Evolutionary conservation across 2,113 vertebrate species (phyloP).

Genomic region (Ia io): DNA sequence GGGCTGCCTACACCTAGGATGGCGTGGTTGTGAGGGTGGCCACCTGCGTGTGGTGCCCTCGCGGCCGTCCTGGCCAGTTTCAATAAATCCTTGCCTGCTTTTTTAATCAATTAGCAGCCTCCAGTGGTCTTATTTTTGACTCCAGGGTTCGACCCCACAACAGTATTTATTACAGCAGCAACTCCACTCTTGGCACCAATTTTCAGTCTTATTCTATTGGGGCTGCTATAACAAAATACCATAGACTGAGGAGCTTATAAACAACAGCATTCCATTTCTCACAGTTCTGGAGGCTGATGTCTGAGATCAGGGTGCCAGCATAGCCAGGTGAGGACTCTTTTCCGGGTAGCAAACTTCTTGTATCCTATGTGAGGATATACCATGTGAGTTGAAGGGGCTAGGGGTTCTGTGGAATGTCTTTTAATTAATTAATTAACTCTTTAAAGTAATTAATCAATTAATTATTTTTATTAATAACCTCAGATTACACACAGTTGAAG

Average conservation of each 20-base stretch:
- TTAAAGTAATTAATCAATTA: neutral
- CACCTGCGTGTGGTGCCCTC: too few species aligned
- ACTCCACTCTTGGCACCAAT: neutral
- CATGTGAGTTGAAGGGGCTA: neutral
- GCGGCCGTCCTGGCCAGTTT: too few species aligned
- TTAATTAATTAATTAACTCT: neutral
- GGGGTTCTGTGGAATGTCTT: neutral
- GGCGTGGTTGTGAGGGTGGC: too few species aligned
- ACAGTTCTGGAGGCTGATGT: neutral
- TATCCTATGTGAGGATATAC: neutral
- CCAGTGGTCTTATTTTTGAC: too few species aligned
- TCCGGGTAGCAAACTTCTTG: neutral
- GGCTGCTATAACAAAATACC: neutral
- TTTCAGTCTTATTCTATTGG: neutral
- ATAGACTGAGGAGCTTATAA: neutral
- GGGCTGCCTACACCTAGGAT: too few species aligned
- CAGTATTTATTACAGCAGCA: neutral
- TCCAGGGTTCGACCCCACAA: too few species aligned
- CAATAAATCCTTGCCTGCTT: too few species aligned
- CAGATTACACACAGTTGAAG: neutral
- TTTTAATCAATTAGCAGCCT: too few species aligned
- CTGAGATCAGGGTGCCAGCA: neutral
- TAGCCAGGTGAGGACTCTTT: neutral
- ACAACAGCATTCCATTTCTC: neutral
- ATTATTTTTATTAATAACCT: neutral